Evolutionary conservation across 2,888 invertebrate species (phyloP).

Genomic region (Drosophila kanekoi): DNA sequence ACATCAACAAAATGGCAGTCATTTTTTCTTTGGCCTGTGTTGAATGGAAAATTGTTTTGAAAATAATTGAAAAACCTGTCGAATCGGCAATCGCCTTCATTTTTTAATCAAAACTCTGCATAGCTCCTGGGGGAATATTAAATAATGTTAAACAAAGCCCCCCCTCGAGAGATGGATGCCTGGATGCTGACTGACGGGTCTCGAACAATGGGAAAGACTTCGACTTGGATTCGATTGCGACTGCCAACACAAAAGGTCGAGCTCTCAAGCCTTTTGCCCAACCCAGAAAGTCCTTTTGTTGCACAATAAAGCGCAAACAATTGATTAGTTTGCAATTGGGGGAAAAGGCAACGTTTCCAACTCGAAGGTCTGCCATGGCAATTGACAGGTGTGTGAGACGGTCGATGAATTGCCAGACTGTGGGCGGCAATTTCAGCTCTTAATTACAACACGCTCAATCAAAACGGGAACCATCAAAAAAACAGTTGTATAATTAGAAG

Average conservation of each 20-base stretch:
- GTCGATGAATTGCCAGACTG: background rate
- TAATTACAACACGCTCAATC: constrained; percentile 46
- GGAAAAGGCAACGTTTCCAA: constrained; percentile 39
- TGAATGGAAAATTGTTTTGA: constrained; percentile 45
- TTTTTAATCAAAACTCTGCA: constrained; percentile 68
- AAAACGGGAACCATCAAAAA: constrained; percentile 3
- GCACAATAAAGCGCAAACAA: constrained; percentile 82
- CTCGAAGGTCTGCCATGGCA: constrained; percentile 47
- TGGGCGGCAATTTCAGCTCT: constrained; percentile 14
- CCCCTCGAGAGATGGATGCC: constrained; percentile 47
- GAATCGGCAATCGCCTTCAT: constrained; percentile 64
- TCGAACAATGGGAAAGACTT: constrained; percentile 56
- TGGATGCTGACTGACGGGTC: constrained; percentile 30
- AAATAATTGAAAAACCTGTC: constrained; percentile 80
- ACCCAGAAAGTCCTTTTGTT: constrained; percentile 54
- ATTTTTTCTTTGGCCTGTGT: constrained; percentile 2
- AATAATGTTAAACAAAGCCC: constrained; percentile 59
- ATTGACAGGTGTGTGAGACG: constrained; percentile 73
- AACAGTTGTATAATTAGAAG: background rate
- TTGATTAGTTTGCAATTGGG: constrained; percentile 83
- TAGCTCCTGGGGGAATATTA: constrained; percentile 58
- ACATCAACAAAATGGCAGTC: constrained; percentile 52
- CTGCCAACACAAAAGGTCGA: constrained; percentile 71
- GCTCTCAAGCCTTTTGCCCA: constrained; percentile 70
- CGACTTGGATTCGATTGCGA: constrained; percentile 49